Conservation (phyloP, 2,888 invertebrate species). For the Lymantria dispar region DNA sequence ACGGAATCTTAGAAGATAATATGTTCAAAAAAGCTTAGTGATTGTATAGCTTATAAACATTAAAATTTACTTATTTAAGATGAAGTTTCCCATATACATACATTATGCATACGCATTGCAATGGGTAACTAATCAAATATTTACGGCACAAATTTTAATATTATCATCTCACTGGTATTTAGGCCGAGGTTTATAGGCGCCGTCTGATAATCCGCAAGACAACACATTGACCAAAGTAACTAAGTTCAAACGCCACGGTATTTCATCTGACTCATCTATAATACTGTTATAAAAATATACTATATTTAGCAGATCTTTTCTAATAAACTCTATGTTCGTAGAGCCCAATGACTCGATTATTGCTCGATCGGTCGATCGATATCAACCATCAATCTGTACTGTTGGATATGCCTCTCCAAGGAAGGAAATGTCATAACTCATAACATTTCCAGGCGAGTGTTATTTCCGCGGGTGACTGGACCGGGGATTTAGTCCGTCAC, state of each 20-base stretch:
- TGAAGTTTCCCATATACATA: background rate
- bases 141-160: constrained; percentile 52
- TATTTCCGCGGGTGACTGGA: too few species aligned
- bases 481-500: too few species aligned
- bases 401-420: too few species aligned
- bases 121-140: constrained; percentile 35
- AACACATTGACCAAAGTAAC: constrained; percentile 46
- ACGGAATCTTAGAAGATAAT: too few species aligned
- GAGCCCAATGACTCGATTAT: too few species aligned
- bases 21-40: too few species aligned
- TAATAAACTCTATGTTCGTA: constrained; percentile 3
- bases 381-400: too few species aligned
- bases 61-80: background rate
- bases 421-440: too few species aligned
- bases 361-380: too few species aligned
- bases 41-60: too few species aligned
- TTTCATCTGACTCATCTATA: constrained; percentile 43
- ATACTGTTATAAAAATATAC: constrained; percentile 34
- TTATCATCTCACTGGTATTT: constrained; percentile 43
- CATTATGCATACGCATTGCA: background rate
- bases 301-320: constrained; percentile 22
- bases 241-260: constrained; percentile 45
- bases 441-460: too few species aligned
- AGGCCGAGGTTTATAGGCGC: constrained; percentile 51
- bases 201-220: constrained; percentile 51